These are phyloP conservation scores for Remorina albescens DNA, from an alignment of 2,797 vertebrate genomes.

Conservation along the genomic window DNA sequence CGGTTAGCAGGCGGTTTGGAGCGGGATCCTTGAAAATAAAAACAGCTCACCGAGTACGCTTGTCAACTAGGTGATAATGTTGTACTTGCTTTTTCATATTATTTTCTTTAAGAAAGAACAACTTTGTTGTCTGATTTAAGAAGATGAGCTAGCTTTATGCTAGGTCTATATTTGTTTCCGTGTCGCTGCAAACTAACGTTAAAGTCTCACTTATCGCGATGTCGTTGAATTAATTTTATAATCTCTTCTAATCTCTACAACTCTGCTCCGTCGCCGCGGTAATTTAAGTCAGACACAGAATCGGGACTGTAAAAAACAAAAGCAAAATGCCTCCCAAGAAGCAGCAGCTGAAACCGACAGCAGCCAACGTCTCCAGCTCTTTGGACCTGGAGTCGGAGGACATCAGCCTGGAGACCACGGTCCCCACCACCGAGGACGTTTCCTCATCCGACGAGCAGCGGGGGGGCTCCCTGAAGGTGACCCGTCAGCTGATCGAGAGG, in stretches of 20 bases:
- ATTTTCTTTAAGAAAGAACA: background rate
- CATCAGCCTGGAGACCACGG: conserved; percentile 95
- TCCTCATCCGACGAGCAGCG: conserved; percentile 92
- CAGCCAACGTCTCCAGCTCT: conserved; percentile 92
- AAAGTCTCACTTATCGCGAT: conserved; percentile 15
- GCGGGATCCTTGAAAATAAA: conserved; percentile 78
- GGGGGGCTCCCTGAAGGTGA: conserved; percentile 85
- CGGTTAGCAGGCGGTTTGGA: conserved; percentile 51
- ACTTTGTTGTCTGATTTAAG: background rate
- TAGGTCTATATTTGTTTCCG: background rate
- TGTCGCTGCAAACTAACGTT: conserved; percentile 14
- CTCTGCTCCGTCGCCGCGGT: too few species aligned
- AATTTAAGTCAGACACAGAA: background rate
- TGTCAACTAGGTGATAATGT: background rate
- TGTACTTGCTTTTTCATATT: fast-evolving
- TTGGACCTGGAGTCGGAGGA: conserved; percentile 97
- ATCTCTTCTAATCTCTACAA: conserved; percentile 5
- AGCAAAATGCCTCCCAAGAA: conserved; percentile 90
- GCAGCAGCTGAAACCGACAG: conserved; percentile 76
- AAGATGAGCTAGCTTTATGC: background rate
- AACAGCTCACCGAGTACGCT: conserved; percentile 2
- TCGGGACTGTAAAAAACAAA: too few species aligned
- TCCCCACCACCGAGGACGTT: conserved; percentile 94
- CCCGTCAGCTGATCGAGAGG: conserved; percentile 92
- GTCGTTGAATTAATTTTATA: conserved; percentile 7